These are phyloP conservation scores for Leucoma salicis DNA, from an alignment of 2,888 invertebrate species.

Conservation along the genomic window DNA sequence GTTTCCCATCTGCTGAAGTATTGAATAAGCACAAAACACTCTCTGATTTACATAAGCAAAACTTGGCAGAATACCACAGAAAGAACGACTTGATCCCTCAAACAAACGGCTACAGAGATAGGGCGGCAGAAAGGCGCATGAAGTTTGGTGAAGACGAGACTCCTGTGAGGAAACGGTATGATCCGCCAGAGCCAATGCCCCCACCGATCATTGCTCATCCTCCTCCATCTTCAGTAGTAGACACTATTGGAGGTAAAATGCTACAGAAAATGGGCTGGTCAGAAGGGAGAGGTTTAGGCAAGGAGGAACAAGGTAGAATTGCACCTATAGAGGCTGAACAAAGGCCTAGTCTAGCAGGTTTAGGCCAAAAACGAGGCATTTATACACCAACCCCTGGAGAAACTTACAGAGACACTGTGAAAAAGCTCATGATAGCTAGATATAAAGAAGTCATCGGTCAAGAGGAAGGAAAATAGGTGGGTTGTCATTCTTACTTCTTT, in stretches of 20 bases:
- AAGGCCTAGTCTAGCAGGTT: conserved; percentile 89
- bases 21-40: conserved; percentile 94
- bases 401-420: conserved; percentile 94
- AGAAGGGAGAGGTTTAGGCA: conserved; percentile 97
- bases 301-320: conserved; percentile 94
- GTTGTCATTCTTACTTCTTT: conserved; percentile 29
- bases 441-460: conserved; percentile 90
- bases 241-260: conserved; percentile 96
- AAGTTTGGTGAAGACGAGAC: conserved; percentile 96
- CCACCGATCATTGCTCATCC: conserved; percentile 80
- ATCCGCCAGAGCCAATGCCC: conserved; percentile 52
- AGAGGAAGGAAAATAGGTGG: conserved; percentile 75
- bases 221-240: conserved; percentile 86
- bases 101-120: conserved; percentile 89
- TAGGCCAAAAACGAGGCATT: conserved; percentile 91
- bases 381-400: conserved; percentile 91
- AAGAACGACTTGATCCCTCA: conserved; percentile 60
- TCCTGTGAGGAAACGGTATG: conserved; percentile 67
- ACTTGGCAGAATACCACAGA: conserved; percentile 83
- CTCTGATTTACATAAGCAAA: conserved; percentile 97
- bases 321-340: conserved; percentile 93
- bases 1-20: conserved; percentile 94
- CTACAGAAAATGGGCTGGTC: conserved; percentile 99
- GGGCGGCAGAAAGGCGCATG: conserved; percentile 96
- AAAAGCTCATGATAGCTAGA: conserved; percentile 93